Percentiles rank a stretch among this genome's conserved stretches.
phyloP scores from a whole-genome alignment of 2,113 vertebrate species.

The Nothoprocta pentlandii region DNA sequence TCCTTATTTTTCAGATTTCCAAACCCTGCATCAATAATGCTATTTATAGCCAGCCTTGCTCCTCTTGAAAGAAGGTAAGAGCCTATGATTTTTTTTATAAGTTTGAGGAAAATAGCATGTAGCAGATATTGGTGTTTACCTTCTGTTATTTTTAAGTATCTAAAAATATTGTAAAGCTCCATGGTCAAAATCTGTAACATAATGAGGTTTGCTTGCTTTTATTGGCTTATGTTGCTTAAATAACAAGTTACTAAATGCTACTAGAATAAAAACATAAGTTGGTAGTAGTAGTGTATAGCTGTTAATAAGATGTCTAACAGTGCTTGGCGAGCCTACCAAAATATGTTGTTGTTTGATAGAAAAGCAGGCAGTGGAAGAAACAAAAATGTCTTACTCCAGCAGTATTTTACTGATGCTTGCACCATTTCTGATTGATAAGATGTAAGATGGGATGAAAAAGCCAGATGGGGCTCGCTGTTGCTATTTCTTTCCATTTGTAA shows the following conservation, averaged over 20 bases:
- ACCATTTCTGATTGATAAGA: background rate
- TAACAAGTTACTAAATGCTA: background rate
- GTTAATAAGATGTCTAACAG: background rate
- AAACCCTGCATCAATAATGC: accelerated
- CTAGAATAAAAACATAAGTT: accelerated
- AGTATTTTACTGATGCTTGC: background rate
- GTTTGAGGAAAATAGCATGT: accelerated
- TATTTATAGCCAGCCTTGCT: accelerated
- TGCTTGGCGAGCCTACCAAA: background rate
- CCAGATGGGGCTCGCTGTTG: accelerated
- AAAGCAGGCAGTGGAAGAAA: background rate
- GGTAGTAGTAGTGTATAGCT: background rate
- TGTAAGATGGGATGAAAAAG: background rate
- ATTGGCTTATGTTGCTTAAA: background rate
- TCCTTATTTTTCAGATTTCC: background rate
- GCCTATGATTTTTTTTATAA: accelerated
- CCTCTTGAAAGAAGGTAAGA: background rate
- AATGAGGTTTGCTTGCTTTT: background rate
- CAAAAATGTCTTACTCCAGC: background rate
- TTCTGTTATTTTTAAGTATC: background rate
- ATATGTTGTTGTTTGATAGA: background rate
- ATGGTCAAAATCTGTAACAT: accelerated
- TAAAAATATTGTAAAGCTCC: background rate
- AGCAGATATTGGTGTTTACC: accelerated
- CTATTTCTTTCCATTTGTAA: background rate